Evolutionary conservation across 2,113 vertebrate species (phyloP), one percentile per base, ranked within the genome.

Genomic region (Steatornis caripensis): DNA sequence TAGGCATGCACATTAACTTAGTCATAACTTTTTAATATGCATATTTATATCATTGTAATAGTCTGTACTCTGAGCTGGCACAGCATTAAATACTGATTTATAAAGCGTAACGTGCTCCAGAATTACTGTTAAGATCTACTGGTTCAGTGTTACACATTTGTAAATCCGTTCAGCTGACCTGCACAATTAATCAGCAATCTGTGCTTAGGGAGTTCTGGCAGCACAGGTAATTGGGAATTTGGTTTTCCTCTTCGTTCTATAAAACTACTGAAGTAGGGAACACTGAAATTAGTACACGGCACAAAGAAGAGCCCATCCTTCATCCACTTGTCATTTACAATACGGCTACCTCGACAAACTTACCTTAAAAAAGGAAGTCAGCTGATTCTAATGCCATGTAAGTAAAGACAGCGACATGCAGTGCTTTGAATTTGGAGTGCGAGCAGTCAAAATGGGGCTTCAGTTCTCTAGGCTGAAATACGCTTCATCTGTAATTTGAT

Each of bases 81-180:
- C 82, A 77, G 84, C 83, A 86, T 96, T 97, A 96, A 95, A 85
- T 84, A 41, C 93, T 96, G 96, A 97, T 97, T 97, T 97, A 93
- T 82, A 95, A 95, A 96, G 90, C 71, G 11, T 84, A 32, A 76
- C 87, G 6, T 86, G 90, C 82, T 89, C 61, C 82, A 90, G 84
- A 92, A 79, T 95, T 90, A 49, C 91, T 89, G 88, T 58, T 88
- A 89, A 96, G 91, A 96, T 91, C 68, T 93, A 45, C 55, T 81
- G 87, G 62, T 94, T 94, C 87, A 76, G 54, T 53, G 43, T 93
- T 60, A 13, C 51, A 34, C 83, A 11, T 94, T 96, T 93, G 72
- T 93, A 96, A 96, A 90, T 93, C 91, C 89, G 76, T 79, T 76
- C 65, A 92, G 80, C 80, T 93, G 72, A 64, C 93, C 74, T 95